Evolutionary conservation across 1,140 invertebrate species (phyloP).

Genomic region (Meloidogyne floridensis): DNA sequence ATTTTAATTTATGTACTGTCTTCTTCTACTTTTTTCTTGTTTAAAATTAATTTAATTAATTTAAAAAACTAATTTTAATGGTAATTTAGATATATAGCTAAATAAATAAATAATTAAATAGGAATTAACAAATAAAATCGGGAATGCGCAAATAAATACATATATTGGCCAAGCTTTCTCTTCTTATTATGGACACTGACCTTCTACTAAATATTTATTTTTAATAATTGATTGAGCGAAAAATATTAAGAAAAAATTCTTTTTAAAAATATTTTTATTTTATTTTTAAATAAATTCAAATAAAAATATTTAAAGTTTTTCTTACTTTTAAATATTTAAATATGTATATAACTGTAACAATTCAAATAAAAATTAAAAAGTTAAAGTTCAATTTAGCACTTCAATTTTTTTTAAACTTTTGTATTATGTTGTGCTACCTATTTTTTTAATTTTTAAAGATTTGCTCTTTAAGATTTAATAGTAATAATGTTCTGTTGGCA

Average conservation of each 20-base stretch:
- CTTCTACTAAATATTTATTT: not conserved
- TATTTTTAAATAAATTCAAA: not conserved
- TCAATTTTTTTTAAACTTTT: not conserved
- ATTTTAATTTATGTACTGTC: no score
- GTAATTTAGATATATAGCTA: no score
- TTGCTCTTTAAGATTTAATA: not conserved
- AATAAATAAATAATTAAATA: not conserved
- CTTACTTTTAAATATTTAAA: no score
- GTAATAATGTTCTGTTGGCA: not conserved
- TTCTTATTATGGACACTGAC: not conserved
- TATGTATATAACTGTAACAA: no score
- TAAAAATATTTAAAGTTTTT: not conserved
- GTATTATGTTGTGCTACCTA: not conserved
- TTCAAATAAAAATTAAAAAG: not conserved
- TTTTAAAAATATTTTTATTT: not conserved
- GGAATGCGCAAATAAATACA: conserved; percentile 1
- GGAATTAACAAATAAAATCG: not conserved
- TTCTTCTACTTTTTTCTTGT: no score
- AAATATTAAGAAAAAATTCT: not conserved
- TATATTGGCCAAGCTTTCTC: not conserved
- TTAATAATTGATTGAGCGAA: not conserved
- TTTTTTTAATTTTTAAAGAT: not conserved
- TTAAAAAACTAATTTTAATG: no score
- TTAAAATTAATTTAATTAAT: no score
- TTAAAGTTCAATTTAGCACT: no score